phyloP scores from a whole-genome alignment of 2,113 vertebrate genomes.

The Struthidea cinerea region DNA sequence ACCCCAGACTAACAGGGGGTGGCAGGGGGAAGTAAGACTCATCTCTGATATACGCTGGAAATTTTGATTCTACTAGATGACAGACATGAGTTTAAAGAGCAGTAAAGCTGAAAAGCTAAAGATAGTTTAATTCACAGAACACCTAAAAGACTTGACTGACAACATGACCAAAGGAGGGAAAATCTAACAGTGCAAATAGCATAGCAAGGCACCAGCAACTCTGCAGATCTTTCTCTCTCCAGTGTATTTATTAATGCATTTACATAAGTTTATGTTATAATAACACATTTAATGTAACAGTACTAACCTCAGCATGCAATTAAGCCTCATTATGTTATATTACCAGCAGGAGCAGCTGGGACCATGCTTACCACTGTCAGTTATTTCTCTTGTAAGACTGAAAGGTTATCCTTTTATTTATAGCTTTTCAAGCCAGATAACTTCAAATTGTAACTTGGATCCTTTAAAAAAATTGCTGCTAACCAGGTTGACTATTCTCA shows the following conservation, averaged over 20 bases:
- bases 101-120: background rate
- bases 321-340: background rate
- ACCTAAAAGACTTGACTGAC: background rate
- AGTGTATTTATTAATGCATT: background rate
- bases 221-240: background rate
- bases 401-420: background rate
- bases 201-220: background rate
- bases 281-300: background rate
- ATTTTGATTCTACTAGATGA: background rate
- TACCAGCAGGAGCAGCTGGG: background rate
- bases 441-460: background rate
- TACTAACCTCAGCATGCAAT: background rate
- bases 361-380: background rate
- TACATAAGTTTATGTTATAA: background rate
- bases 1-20: background rate
- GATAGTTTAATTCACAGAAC: background rate
- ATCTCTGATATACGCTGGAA: background rate
- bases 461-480: background rate
- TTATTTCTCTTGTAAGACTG: background rate
- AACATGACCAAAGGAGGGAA: background rate
- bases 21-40: background rate
- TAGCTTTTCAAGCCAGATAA: background rate
- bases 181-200: background rate
- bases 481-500: background rate
- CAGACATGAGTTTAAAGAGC: background rate